phyloP scores from a whole-genome alignment of 2,797 vertebrate genomes.

The Staurois parvus region DNA sequence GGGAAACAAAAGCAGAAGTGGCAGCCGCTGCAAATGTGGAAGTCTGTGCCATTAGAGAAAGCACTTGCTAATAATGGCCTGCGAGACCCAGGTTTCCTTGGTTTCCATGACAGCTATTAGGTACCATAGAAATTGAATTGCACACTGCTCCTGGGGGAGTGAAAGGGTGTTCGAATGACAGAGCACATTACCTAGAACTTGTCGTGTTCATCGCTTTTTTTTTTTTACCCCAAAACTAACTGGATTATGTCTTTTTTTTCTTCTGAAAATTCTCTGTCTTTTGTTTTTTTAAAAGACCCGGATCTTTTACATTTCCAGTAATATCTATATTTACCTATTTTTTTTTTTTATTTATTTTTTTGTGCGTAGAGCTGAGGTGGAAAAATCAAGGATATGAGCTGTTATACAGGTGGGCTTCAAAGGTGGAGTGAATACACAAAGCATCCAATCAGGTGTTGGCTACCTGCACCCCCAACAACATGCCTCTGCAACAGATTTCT shows the following conservation, averaged over 20 bases:
- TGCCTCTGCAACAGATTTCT: slow-evolving; percentile 95
- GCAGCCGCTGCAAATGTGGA: slow-evolving; percentile 70
- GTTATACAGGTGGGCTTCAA: slow-evolving; percentile 75
- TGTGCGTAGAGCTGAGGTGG: slow-evolving; percentile 75
- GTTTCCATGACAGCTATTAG: slow-evolving; percentile 84
- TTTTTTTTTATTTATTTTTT: slow-evolving; percentile 35
- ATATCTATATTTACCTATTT: slow-evolving; percentile 68
- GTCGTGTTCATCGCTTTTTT: slow-evolving; percentile 63
- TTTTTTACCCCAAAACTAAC: slow-evolving; percentile 57
- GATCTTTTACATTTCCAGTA: slow-evolving; percentile 63
- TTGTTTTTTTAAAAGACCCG: slow-evolving; percentile 63
- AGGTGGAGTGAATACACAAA: slow-evolving; percentile 74
- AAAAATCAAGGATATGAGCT: slow-evolving; percentile 79
- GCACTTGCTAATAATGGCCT: slow-evolving; percentile 74
- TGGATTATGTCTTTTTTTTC: slow-evolving; percentile 63
- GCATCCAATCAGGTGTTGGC: slow-evolving; percentile 73
- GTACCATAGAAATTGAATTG: slow-evolving; percentile 76
- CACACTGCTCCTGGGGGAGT: slow-evolving; percentile 69
- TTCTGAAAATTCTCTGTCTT: slow-evolving; percentile 19
- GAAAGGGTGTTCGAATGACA: slow-evolving; percentile 66
- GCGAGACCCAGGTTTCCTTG: slow-evolving; percentile 73
- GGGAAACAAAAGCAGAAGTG: slow-evolving; percentile 68
- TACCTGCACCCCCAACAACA: slow-evolving; percentile 76
- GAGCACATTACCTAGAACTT: slow-evolving; percentile 67
- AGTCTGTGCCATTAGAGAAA: slow-evolving; percentile 69